Evolutionary conservation across 2,113 vertebrate species (phyloP), one percentile per base, ranked within the genome.

Genomic region (Leucopsar rothschildi): DNA sequence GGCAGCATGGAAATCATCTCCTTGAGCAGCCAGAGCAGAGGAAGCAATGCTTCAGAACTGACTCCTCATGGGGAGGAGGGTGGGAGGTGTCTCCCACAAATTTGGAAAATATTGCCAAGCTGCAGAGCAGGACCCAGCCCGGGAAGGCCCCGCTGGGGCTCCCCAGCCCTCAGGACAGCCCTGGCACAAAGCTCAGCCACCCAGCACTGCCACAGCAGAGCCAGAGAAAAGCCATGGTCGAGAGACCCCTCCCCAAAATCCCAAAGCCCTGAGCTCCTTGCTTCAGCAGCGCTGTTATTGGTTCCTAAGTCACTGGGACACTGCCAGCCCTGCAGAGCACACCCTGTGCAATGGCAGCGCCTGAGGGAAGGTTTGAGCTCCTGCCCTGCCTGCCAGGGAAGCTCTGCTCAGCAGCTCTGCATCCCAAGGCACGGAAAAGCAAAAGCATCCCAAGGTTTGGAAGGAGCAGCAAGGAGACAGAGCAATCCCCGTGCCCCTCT

Each of bases 131-230:
- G 4, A 50, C 7, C 18, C 57, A 61, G 71, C 15, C 49, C 5
- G 2, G 14, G 29, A 35, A 50, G 33, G 31, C 37, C 4, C 39
- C 12, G 50, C 47, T 75, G 77, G 35, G 55, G 28, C 61, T 72
- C 57, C 12, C 17, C 21, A 35, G 61, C 65, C 35, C 10, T 3
- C 0, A 0, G 13, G 37, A 66, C 0, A 3, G 49, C 31, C 60
- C 42, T 0, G 5, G 22, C 22, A 4, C 50, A 40, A 28, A 50
- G 79, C 79, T 45, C 25, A 12, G 49, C 19, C 5, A 0, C 55
- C 56, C 64, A 0, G 0, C 4, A 0, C 2, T 20, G 71, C 49
- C 59, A 16, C 3, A 4, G 0, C 2, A 17, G 10, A 50, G 10
- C 1, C 2, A 56, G 56, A 33, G 28, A 3, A 4, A 59, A 61